These are phyloP conservation scores for Pantala flavescens DNA, from an alignment of 1,140 invertebrate species.

Conservation along the genomic window DNA sequence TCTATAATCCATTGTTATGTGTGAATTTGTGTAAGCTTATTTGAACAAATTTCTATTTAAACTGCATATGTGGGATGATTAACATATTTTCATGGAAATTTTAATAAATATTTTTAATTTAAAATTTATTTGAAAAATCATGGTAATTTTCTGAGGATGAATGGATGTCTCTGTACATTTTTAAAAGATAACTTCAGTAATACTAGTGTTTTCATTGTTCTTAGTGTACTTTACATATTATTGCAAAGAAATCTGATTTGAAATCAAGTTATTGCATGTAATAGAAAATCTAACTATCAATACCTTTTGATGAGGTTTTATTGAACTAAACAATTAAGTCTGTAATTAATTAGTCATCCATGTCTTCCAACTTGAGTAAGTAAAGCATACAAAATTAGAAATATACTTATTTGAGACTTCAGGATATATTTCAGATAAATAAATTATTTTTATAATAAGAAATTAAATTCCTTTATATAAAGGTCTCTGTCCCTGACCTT, in stretches of 20 bases:
- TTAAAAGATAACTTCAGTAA: background rate
- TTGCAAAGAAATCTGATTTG: background rate
- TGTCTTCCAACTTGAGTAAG: conserved; percentile 5
- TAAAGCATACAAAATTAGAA: background rate
- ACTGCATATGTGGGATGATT: too few species aligned
- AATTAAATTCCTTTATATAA: background rate
- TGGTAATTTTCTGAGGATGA: background rate
- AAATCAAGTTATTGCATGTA: background rate
- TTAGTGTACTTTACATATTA: background rate
- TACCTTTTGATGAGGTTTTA: background rate
- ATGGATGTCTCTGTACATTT: background rate
- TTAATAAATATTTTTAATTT: too few species aligned
- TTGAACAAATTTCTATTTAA: too few species aligned
- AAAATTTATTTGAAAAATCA: background rate
- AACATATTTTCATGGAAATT: too few species aligned
- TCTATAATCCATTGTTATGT: too few species aligned
- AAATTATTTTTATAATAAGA: background rate
- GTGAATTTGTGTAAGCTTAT: too few species aligned
- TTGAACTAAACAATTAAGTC: background rate
- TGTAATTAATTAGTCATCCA: conserved; percentile 1
- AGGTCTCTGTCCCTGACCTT: background rate
- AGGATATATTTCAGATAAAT: conserved; percentile 7
- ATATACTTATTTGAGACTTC: conserved; percentile 8
- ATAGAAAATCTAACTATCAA: background rate
- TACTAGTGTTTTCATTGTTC: background rate